Evolutionary conservation across 2,113 vertebrate genomes (phyloP).

Genomic region (Pangasianodon gigas): DNA sequence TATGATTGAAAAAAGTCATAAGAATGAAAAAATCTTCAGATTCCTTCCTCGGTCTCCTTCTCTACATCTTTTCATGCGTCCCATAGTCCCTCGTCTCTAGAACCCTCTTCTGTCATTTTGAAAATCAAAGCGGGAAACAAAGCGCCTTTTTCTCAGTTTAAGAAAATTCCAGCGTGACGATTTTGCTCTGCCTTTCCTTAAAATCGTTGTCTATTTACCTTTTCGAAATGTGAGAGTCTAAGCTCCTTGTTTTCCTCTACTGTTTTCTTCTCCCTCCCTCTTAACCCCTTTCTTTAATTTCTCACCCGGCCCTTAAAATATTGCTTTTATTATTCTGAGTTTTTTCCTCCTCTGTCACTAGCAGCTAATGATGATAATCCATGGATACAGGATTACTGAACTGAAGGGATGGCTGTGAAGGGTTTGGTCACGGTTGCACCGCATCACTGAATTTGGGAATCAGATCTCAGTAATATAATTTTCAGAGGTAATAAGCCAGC

Average conservation of each 20-base stretch:
- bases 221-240: neutral
- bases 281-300: conserved; percentile 11
- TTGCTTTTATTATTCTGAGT: neutral
- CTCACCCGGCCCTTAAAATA: conserved; percentile 29
- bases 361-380: conserved; percentile 43
- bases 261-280: neutral
- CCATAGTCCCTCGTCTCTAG: conserved; percentile 23
- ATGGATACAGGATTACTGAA: conserved; percentile 50
- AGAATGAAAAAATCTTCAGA: conserved; percentile 13
- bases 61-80: neutral
- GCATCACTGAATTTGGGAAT: conserved; percentile 36
- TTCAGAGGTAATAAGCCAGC: conserved; percentile 49
- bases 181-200: conserved; percentile 7
- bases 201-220: conserved; percentile 27
- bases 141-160: conserved; percentile 29
- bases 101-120: conserved; percentile 38
- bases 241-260: neutral
- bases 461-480: conserved; percentile 21
- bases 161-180: conserved; percentile 35
- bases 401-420: conserved; percentile 58
- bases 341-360: neutral
- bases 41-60: conserved; percentile 25
- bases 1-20: conserved; percentile 45
- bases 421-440: conserved; percentile 60
- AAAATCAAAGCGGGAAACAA: conserved; percentile 52